These are phyloP conservation scores for Atethmia centrago DNA, from an alignment of 2,888 invertebrate species.

Conservation along the genomic window DNA sequence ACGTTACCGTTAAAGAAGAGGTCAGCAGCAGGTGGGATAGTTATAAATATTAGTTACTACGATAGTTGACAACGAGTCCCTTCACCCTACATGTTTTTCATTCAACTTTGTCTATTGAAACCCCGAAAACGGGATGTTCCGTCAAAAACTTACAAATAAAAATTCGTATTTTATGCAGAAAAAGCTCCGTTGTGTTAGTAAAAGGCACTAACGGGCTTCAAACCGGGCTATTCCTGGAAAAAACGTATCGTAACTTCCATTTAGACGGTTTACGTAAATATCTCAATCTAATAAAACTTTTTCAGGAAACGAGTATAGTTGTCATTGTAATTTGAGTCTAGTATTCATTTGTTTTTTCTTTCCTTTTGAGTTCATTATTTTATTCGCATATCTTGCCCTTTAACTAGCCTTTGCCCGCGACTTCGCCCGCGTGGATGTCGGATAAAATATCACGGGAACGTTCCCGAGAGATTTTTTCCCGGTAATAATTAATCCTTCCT, in stretches of 20 bases:
- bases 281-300: slow-evolving; percentile 16
- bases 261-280: slow-evolving; percentile 11
- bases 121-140: slow-evolving; percentile 54
- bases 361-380: no score
- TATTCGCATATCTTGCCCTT: no score
- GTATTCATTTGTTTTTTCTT: slow-evolving; percentile 7
- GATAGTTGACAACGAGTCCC: slow-evolving; percentile 6
- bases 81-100: slow-evolving; percentile 48
- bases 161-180: slow-evolving; percentile 55
- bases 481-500: no score
- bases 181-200: slow-evolving; percentile 42
- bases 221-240: slow-evolving; percentile 12
- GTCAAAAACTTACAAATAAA: slow-evolving; percentile 59
- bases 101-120: slow-evolving; percentile 62
- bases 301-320: slow-evolving; percentile 3
- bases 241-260: slow-evolving; percentile 16
- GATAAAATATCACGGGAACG: no score
- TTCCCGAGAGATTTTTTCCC: no score
- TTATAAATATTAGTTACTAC: neutral
- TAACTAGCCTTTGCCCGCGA: no score
- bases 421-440: no score
- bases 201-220: slow-evolving; percentile 28
- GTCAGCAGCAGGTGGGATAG: no score
- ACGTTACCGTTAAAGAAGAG: neutral
- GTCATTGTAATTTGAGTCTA: slow-evolving; percentile 22